Evolutionary conservation across 2,797 vertebrate genomes (phyloP).

Genomic region (Austrolebias charrua): DNA sequence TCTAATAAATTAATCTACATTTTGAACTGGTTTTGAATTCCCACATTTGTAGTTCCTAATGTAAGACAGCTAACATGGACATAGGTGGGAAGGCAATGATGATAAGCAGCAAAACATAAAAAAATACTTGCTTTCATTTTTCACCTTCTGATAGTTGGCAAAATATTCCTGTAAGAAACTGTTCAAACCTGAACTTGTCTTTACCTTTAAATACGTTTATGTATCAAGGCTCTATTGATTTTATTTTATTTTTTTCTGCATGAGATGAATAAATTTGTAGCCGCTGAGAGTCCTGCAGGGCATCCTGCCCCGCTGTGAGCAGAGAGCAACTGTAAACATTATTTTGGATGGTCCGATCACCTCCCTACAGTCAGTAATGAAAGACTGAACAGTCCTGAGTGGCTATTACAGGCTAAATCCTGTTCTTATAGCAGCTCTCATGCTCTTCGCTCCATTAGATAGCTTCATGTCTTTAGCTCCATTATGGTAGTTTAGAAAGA

Average conservation of each 20-base stretch:
- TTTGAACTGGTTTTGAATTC: too few relatives aligned
- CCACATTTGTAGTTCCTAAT: too few relatives aligned
- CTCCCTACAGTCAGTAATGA: constrained; percentile 52
- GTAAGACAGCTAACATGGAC: too few relatives aligned
- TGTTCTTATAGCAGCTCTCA: background rate
- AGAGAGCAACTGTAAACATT: constrained; percentile 37
- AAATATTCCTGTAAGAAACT: too few relatives aligned
- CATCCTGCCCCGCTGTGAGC: background rate
- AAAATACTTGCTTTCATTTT: too few relatives aligned
- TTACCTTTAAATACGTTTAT: background rate
- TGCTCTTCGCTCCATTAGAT: constrained; percentile 1
- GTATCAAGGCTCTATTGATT: background rate
- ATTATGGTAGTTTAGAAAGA: background rate
- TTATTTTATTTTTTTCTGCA: background rate
- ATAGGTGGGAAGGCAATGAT: too few relatives aligned
- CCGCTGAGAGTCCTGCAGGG: background rate
- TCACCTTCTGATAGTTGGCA: too few relatives aligned
- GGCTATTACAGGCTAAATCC: constrained; percentile 17
- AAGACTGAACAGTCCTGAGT: constrained; percentile 19
- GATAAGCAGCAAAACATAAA: too few relatives aligned
- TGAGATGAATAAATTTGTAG: background rate
- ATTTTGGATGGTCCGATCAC: constrained; percentile 35
- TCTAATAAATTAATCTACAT: too few relatives aligned
- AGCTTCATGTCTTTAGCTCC: background rate
- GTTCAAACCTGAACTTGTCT: too few relatives aligned